phyloP scores from a whole-genome alignment of 2,888 invertebrate species.

The Cremastinae sp. region DNA sequence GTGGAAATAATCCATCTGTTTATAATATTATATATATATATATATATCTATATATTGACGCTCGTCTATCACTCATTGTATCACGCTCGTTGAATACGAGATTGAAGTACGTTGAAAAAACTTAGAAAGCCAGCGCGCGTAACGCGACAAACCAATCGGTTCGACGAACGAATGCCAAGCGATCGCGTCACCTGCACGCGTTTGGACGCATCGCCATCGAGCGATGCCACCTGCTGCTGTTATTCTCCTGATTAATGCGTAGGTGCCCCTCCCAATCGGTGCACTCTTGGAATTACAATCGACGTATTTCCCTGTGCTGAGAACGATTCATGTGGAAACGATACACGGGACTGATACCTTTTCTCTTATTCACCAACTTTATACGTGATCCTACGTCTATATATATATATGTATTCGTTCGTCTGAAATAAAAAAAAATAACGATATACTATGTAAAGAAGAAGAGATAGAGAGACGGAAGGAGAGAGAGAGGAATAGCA shows the following conservation, averaged over 20 bases:
- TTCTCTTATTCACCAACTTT: conserved; percentile 10
- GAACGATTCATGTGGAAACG: conserved; percentile 7
- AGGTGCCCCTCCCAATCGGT: conserved; percentile 52
- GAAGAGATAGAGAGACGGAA: no score
- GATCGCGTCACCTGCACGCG: conserved; percentile 18
- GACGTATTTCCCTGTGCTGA: conserved; percentile 35
- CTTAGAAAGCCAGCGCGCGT: conserved; percentile 3
- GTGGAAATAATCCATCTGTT: no score
- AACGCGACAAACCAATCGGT: conserved; percentile 15
- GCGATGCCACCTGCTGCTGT: conserved; percentile 57
- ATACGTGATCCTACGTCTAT: conserved; percentile 1
- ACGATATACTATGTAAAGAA: no score
- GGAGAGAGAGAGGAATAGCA: not conserved
- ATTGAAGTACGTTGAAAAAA: conserved; percentile 1
- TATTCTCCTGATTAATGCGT: conserved; percentile 37
- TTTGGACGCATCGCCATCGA: conserved; percentile 12
- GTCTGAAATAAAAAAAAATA: no score
- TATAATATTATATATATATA: no score
- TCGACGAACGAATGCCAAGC: conserved; percentile 33
- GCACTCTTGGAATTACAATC: conserved; percentile 52
- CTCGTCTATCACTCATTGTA: not conserved
- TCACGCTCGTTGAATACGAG: conserved; percentile 3
- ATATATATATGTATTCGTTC: no score
- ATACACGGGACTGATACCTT: conserved; percentile 36
- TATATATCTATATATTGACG: not conserved